Evolutionary conservation across 2,888 invertebrate species (phyloP), one percentile per base, ranked within the genome.

Genomic region (Drosophila villosipedis): DNA sequence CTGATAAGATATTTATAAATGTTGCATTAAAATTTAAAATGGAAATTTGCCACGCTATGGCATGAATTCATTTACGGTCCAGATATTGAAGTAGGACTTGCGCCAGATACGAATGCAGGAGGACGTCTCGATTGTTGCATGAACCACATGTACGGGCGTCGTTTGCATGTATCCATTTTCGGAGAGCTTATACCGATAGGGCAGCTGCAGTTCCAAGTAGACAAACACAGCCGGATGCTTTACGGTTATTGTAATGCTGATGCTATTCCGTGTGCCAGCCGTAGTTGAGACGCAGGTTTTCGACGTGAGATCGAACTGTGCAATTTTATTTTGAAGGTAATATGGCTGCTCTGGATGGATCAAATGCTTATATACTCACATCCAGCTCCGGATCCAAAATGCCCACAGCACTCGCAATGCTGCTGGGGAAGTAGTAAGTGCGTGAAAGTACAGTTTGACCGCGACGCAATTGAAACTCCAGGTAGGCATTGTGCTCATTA

Each of bases 351-450:
- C 7, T 14, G n/a, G 14, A n/a, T 9, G 7, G 14, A 30, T 28
- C 14, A 47, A 3, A 28, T 28, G 28, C 2, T 6, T 14, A 4
- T 16, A 4, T 25, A 73, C 76, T 35, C 90, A 96, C 96, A 91
- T 94, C 91, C 50, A 96, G 93, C n/a, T 93, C 92, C 2, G 96
- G 95, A 78, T 93, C 84, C 53, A 89, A 92, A 50, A 96, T 92
- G 1, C 94, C 94, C 70, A 92, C 92, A 1, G 95, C 93, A 47
- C 94, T 86, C 82, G 95, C 95, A 50, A 96, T 93, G 25, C 94
- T 92, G 47, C 92, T 94, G 0, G 96, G 96, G 83, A 96, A 96
- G 5, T 96, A 93, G 83, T 95, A 96, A 91, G 96, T 97, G 66
- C 94, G 94, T 0, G 97, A 96, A 4, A 95, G 94, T 1, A 94